Percentiles rank a stretch among this genome's conserved stretches.
Evolutionary conservation across 1,140 invertebrate genomes (phyloP).

Genomic region (Drosophila suzukii): DNA sequence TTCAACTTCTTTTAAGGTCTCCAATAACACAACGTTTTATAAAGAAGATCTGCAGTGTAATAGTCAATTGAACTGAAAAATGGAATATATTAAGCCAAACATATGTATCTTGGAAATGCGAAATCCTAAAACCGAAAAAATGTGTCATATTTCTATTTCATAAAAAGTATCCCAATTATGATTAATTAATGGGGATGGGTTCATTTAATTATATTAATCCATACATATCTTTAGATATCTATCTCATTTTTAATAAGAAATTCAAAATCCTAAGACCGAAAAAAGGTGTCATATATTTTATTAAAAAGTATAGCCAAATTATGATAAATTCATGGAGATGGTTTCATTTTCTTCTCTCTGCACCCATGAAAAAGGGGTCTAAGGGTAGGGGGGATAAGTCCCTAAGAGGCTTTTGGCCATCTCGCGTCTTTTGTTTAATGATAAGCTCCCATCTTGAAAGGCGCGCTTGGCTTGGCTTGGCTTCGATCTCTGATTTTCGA

Average conservation of each 20-base stretch:
- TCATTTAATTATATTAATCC: neutral
- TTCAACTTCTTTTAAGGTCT: too few species aligned
- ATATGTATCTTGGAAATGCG: neutral
- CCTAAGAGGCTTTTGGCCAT: constrained; percentile 39
- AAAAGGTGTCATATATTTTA: neutral
- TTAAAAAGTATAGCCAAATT: neutral
- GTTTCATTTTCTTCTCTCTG: neutral
- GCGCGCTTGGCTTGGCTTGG: constrained; percentile 26
- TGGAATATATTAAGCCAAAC: too few species aligned
- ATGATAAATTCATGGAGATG: constrained; percentile 2
- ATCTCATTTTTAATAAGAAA: too few species aligned
- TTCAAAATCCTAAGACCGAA: neutral
- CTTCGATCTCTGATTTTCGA: constrained; percentile 38
- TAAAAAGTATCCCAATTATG: neutral
- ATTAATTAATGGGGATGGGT: neutral
- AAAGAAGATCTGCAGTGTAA: too few species aligned
- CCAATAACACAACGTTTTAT: too few species aligned
- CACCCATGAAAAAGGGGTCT: neutral
- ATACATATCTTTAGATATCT: too few species aligned
- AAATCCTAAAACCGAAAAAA: neutral
- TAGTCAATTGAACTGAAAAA: too few species aligned
- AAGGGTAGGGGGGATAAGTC: neutral
- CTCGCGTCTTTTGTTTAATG: constrained; percentile 43
- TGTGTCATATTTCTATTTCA: neutral
- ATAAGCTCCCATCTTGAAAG: constrained; percentile 38